phyloP scores from a whole-genome alignment of 2,888 invertebrate genomes.

The Cheilosia grossa region DNA sequence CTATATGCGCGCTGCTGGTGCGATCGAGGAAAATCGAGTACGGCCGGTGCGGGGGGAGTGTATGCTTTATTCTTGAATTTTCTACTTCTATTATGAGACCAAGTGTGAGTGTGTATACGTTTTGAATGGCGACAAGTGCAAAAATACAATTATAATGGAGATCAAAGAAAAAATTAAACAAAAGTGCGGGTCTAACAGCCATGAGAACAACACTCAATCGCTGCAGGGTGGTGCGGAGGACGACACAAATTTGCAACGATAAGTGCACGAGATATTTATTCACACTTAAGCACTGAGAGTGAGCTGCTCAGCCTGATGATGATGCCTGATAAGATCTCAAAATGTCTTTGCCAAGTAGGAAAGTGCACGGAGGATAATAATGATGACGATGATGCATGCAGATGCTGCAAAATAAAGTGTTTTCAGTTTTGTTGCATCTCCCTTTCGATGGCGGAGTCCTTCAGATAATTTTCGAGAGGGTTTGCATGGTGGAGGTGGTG shows the following conservation, averaged over 20 bases:
- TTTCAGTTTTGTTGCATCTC: constrained; percentile 11
- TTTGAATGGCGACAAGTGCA: constrained; percentile 58
- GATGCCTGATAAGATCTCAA: constrained; percentile 60
- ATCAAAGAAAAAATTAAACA: constrained; percentile 8
- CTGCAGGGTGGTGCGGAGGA: constrained; percentile 2
- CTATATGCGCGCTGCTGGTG: constrained; percentile 44
- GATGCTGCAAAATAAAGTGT: constrained; percentile 65
- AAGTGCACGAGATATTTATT: constrained; percentile 66
- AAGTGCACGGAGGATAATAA: constrained; percentile 4
- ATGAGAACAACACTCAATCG: constrained; percentile 60
- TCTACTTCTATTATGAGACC: constrained; percentile 1
- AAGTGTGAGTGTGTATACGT: constrained; percentile 20
- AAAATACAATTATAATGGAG: constrained; percentile 58
- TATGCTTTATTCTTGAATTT: constrained; percentile 9
- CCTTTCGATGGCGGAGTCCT: constrained; percentile 34
- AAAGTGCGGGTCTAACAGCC: constrained; percentile 44
- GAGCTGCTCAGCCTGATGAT: constrained; percentile 58
- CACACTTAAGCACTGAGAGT: constrained; percentile 31
- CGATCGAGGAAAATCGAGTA: constrained; percentile 58
- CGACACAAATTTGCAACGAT: constrained; percentile 64
- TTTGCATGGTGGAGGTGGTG: constrained; percentile 45
- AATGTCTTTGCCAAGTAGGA: constrained; percentile 61
- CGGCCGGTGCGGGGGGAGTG: constrained; percentile 12
- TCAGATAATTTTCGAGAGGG: constrained; percentile 41
- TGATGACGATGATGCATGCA: constrained; percentile 62